Percentiles rank a stretch among this genome's conserved stretches.
phyloP scores from a whole-genome alignment of 1,140 invertebrate genomes.

The Hyles vespertilio region DNA sequence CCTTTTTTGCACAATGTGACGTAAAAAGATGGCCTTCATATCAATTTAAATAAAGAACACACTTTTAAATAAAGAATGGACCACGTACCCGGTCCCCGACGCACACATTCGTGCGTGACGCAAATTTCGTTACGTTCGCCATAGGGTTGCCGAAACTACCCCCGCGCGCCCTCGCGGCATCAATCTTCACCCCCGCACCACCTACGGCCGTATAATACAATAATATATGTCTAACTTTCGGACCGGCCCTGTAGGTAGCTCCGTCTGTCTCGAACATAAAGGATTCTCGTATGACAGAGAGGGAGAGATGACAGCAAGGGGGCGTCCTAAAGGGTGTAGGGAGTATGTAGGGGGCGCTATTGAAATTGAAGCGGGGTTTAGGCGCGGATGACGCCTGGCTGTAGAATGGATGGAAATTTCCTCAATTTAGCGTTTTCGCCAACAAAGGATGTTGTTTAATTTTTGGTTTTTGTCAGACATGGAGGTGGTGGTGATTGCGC shows the following conservation, averaged over 20 bases:
- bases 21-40: not conserved
- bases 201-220: constrained; percentile 73
- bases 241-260: constrained; percentile 68
- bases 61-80: not conserved
- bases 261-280: constrained; percentile 26
- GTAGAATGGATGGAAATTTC: constrained; percentile 75
- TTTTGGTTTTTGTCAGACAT: constrained; percentile 67
- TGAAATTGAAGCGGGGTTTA: constrained; percentile 75
- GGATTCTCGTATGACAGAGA: constrained; percentile 22
- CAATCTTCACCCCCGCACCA: constrained; percentile 70
- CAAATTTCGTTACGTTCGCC: constrained; percentile 65
- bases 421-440: constrained; percentile 74
- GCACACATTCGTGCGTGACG: constrained; percentile 55
- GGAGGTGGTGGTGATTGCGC: constrained; percentile 40
- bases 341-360: constrained; percentile 69
- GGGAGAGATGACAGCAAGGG: constrained; percentile 38
- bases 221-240: constrained; percentile 75
- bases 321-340: constrained; percentile 72
- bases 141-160: constrained; percentile 72
- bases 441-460: constrained; percentile 74
- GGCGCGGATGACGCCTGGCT: constrained; percentile 73
- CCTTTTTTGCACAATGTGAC: too few relatives aligned
- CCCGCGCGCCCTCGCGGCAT: constrained; percentile 52
- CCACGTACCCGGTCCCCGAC: constrained; percentile 12
- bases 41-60: not conserved